Conservation (phyloP, 1,140 invertebrate species). For the Phthorimaea operculella region DNA sequence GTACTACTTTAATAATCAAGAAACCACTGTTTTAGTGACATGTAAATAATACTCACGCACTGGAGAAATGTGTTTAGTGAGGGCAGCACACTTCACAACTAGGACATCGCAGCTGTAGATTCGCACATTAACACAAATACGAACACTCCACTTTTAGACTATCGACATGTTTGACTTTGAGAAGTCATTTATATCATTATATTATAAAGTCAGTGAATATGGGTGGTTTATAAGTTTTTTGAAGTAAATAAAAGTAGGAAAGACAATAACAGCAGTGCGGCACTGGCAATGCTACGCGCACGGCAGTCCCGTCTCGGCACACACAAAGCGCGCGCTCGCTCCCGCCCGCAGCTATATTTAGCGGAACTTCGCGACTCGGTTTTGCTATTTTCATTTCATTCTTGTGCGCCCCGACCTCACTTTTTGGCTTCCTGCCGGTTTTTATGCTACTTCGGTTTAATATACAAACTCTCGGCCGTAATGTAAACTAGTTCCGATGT, state of each 20-base stretch:
- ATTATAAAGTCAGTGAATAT: neutral
- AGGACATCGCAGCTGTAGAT: slow-evolving; percentile 38
- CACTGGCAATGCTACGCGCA: neutral
- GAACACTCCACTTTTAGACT: too few relatives aligned
- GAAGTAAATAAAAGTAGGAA: neutral
- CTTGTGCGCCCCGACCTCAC: slow-evolving; percentile 42
- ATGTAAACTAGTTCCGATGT: neutral
- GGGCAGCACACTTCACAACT: slow-evolving; percentile 29
- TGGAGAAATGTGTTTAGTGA: neutral
- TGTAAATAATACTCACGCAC: neutral
- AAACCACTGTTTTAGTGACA: too few relatives aligned
- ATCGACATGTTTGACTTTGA: too few relatives aligned
- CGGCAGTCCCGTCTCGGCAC: neutral
- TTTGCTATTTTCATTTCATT: slow-evolving; percentile 66
- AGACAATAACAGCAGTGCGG: neutral
- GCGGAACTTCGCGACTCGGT: slow-evolving; percentile 57
- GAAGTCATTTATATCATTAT: too few relatives aligned
- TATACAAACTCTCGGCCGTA: neutral
- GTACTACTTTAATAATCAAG: too few relatives aligned
- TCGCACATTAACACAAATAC: slow-evolving; percentile 10
- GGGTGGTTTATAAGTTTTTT: neutral
- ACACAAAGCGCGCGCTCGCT: slow-evolving; percentile 24
- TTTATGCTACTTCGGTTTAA: slow-evolving; percentile 11
- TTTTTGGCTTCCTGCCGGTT: slow-evolving; percentile 36
- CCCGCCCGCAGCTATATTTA: slow-evolving; percentile 56